phyloP scores from a whole-genome alignment of 2,888 invertebrate species.

The Euclidia mi region DNA sequence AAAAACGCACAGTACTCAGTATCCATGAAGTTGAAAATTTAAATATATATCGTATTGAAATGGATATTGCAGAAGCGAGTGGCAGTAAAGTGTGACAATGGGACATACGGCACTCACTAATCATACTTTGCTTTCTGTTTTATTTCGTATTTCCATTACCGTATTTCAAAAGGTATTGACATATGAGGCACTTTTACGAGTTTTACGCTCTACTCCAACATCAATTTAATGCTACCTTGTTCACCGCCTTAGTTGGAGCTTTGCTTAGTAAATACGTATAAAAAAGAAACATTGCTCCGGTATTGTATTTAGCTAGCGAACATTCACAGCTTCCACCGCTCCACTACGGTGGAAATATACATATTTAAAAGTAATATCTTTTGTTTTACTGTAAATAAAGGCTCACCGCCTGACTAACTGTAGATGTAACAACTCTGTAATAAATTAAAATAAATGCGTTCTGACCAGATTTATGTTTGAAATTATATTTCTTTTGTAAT shows the following conservation, averaged over 20 bases:
- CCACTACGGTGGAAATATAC: constrained; percentile 31
- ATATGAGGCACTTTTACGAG: constrained; percentile 89
- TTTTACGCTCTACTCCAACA: constrained; percentile 77
- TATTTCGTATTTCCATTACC: constrained; percentile 90
- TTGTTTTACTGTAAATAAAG: constrained; percentile 37
- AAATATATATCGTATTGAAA: constrained; percentile 78
- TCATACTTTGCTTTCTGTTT: constrained; percentile 90
- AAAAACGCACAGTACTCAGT: constrained; percentile 17
- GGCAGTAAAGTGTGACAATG: constrained; percentile 85
- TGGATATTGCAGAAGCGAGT: constrained; percentile 74
- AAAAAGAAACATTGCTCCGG: constrained; percentile 48
- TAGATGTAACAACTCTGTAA: constrained; percentile 37
- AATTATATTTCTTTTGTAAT: neutral
- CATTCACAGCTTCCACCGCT: constrained; percentile 35
- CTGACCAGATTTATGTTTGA: neutral
- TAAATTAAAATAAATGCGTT: constrained; percentile 25
- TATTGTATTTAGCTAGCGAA: constrained; percentile 47
- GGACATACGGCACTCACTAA: constrained; percentile 88
- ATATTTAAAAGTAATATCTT: constrained; percentile 34
- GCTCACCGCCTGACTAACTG: constrained; percentile 24
- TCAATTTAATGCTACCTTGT: constrained; percentile 82
- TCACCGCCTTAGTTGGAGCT: constrained; percentile 63
- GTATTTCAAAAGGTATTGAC: constrained; percentile 90
- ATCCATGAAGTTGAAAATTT: constrained; percentile 56
- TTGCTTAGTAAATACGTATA: constrained; percentile 61